Evolutionary conservation across 2,888 invertebrate species (phyloP).

Genomic region (Drosophila tanythrix): DNA sequence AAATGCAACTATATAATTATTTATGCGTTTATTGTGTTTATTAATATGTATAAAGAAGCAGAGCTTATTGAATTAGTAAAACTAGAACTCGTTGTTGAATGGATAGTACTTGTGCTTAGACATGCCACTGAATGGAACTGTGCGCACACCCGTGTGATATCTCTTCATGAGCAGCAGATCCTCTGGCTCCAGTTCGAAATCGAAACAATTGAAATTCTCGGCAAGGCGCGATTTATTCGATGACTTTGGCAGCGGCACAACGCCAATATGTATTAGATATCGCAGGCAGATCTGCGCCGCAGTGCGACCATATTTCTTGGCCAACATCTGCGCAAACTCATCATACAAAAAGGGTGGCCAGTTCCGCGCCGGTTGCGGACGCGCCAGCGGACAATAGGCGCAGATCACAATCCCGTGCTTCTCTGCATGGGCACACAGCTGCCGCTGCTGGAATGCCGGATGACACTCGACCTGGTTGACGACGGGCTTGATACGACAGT

Average conservation of each 20-base stretch:
- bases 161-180: slow-evolving; percentile 84
- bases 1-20: slow-evolving; percentile 13
- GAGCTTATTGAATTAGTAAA: slow-evolving; percentile 8
- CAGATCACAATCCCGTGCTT: slow-evolving; percentile 88
- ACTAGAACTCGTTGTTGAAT: slow-evolving; percentile 79
- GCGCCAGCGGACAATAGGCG: slow-evolving; percentile 91
- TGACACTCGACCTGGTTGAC: slow-evolving; percentile 84
- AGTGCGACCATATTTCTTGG: slow-evolving; percentile 87
- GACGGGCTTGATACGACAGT: slow-evolving; percentile 82
- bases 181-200: slow-evolving; percentile 86
- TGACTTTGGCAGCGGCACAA: slow-evolving; percentile 87
- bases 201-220: slow-evolving; percentile 87
- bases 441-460: slow-evolving; percentile 84
- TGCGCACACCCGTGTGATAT: slow-evolving; percentile 75
- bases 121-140: slow-evolving; percentile 82
- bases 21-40: slow-evolving; percentile 33
- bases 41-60: slow-evolving; percentile 29
- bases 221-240: slow-evolving; percentile 86
- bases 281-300: slow-evolving; percentile 88
- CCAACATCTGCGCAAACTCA: slow-evolving; percentile 85
- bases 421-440: slow-evolving; percentile 89
- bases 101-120: slow-evolving; percentile 77
- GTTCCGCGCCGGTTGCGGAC: slow-evolving; percentile 86
- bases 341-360: slow-evolving; percentile 85
- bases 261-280: slow-evolving; percentile 86